phyloP scores from a whole-genome alignment of 1,140 invertebrate species.

The Idris sp. region DNA sequence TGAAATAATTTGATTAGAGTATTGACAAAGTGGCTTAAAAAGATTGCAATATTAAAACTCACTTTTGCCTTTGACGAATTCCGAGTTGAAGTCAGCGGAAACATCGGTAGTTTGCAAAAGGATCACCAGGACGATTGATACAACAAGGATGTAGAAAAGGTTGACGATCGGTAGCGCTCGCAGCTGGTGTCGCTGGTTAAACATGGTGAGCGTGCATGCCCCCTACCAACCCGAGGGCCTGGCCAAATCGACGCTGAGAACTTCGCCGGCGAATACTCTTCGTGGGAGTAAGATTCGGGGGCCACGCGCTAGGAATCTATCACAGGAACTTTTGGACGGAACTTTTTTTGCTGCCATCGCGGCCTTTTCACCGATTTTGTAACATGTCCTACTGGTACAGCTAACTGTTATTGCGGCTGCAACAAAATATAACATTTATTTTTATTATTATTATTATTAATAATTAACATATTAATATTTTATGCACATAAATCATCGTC shows the following conservation, averaged over 20 bases:
- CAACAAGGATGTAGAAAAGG: slow-evolving; percentile 64
- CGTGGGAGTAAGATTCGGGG: slow-evolving; percentile 49
- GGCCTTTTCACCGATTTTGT: slow-evolving; percentile 67
- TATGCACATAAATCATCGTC: too few relatives aligned
- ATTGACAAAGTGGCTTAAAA: too few relatives aligned
- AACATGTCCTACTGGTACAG: slow-evolving; percentile 67
- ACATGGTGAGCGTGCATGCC: slow-evolving; percentile 77
- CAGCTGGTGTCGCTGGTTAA: slow-evolving; percentile 69
- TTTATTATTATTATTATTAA: too few relatives aligned
- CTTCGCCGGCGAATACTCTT: slow-evolving; percentile 57
- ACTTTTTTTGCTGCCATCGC: slow-evolving; percentile 69
- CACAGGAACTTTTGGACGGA: slow-evolving; percentile 60
- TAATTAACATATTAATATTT: neutral
- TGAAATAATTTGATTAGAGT: too few relatives aligned
- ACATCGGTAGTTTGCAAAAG: slow-evolving; percentile 69
- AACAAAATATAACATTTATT: too few relatives aligned
- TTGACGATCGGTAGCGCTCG: slow-evolving; percentile 71
- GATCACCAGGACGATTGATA: slow-evolving; percentile 68
- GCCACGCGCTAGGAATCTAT: slow-evolving; percentile 62
- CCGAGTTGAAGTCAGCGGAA: slow-evolving; percentile 75
- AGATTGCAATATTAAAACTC: too few relatives aligned
- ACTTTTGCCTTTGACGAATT: slow-evolving; percentile 81
- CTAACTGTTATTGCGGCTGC: slow-evolving; percentile 49
- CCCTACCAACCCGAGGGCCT: slow-evolving; percentile 70
- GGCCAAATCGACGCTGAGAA: slow-evolving; percentile 64